Conservation (phyloP, 2,888 invertebrate species). For the Xiphydria camelus region DNA sequence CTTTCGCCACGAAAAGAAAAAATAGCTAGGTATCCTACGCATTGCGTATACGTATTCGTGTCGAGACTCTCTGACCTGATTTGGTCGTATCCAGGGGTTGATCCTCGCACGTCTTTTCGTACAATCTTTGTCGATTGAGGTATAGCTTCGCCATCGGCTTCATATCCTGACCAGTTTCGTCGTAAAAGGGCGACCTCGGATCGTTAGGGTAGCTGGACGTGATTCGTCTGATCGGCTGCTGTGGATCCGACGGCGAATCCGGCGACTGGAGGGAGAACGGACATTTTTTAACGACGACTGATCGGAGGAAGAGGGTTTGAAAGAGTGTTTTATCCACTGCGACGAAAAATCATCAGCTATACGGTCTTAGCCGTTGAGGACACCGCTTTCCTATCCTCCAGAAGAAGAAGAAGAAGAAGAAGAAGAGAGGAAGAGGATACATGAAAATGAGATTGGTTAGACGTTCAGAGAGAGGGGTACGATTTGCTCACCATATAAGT, state of each 20-base stretch:
- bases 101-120: constrained; percentile 76
- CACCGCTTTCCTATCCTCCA: no score
- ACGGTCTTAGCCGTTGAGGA: no score
- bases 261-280: constrained; percentile 68
- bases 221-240: constrained; percentile 85
- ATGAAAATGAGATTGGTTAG: background rate
- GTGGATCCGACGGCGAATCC: constrained; percentile 75
- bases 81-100: constrained; percentile 59
- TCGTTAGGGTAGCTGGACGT: constrained; percentile 91
- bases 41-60: no score
- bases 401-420: constrained; percentile 1
- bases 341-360: no score
- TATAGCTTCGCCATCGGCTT: constrained; percentile 83
- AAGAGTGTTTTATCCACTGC: no score
- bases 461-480: background rate
- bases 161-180: constrained; percentile 70
- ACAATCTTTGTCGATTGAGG: constrained; percentile 73
- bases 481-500: constrained; percentile 87
- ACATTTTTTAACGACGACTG: constrained; percentile 2
- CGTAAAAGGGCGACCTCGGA: constrained; percentile 90
- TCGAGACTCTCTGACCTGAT: no score
- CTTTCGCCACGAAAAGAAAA: no score
- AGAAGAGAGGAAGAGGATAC: background rate
- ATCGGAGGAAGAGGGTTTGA: no score
- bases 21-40: no score